phyloP scores from a whole-genome alignment of 2,797 vertebrate genomes.

The Clarias fuscus region DNA sequence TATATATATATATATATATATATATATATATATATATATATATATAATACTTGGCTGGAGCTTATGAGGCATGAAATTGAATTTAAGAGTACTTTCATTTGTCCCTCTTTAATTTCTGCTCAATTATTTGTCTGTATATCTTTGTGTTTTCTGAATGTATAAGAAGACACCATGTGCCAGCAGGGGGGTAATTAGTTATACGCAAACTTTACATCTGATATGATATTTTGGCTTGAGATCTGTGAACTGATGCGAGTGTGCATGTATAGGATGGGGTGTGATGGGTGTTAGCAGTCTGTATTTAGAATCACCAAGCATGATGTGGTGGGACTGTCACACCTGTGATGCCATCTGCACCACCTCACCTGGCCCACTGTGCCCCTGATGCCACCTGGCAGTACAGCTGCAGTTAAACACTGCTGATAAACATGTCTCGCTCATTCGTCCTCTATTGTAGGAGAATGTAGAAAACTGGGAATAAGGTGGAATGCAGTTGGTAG shows the following conservation, averaged over 20 bases:
- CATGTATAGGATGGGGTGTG: conserved; percentile 28
- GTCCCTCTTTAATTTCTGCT: conserved; percentile 30
- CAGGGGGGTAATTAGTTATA: conserved; percentile 45
- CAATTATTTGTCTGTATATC: conserved; percentile 34
- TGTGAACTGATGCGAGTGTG: conserved; percentile 30
- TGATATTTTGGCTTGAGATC: conserved; percentile 48
- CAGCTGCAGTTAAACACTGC: conserved; percentile 45
- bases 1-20: too few relatives aligned
- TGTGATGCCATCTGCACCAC: conserved; percentile 76
- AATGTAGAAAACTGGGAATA: conserved; percentile 43
- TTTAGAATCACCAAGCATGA: conserved; percentile 73
- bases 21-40: too few relatives aligned
- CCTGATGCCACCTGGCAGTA: conserved; percentile 63
- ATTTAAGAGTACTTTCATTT: conserved; percentile 34
- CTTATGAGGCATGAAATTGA: conserved; percentile 51
- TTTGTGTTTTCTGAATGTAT: conserved; percentile 39
- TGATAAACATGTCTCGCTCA: conserved; percentile 68
- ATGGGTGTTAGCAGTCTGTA: conserved; percentile 52
- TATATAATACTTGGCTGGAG: conserved; percentile 32
- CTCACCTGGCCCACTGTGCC: conserved; percentile 63
- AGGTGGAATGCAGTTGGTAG: not conserved
- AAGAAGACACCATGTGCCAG: conserved; percentile 29
- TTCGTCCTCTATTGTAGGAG: conserved; percentile 60
- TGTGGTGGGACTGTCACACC: conserved; percentile 74
- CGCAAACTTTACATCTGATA: conserved; percentile 44